phyloP scores from a whole-genome alignment of 2,113 vertebrate genomes.

The Todiramphus chloris region DNA sequence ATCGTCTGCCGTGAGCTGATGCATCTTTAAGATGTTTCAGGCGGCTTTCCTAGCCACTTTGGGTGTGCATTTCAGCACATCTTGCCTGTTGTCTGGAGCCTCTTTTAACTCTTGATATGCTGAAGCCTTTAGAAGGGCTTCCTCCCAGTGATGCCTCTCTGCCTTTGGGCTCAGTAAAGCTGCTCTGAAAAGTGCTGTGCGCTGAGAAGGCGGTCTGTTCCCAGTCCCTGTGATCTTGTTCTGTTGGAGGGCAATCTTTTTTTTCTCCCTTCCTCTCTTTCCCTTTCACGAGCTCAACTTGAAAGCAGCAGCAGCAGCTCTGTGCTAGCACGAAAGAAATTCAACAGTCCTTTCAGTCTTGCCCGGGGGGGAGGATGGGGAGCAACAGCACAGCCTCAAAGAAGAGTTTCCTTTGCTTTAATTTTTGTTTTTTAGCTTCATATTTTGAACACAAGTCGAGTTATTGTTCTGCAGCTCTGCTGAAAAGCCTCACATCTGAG shows the following conservation, averaged over 20 bases:
- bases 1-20: background rate
- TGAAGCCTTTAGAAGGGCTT: background rate
- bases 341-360: constrained; percentile 66
- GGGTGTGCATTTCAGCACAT: background rate
- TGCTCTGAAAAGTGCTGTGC: background rate
- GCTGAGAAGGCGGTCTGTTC: background rate
- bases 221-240: constrained; percentile 51
- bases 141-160: background rate
- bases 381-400: constrained; percentile 67
- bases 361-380: constrained; percentile 52
- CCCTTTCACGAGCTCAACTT: constrained; percentile 63
- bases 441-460: constrained; percentile 83
- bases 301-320: constrained; percentile 57
- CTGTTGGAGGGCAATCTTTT: constrained; percentile 63
- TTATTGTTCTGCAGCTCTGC: constrained; percentile 84
- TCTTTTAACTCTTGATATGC: constrained; percentile 19
- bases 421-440: constrained; percentile 74
- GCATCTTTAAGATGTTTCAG: background rate
- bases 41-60: background rate
- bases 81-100: background rate
- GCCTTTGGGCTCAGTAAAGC: background rate
- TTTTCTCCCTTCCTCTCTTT: constrained; percentile 40
- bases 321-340: constrained; percentile 54
- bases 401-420: constrained; percentile 82
- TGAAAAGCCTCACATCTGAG: constrained; percentile 73